phyloP scores from a whole-genome alignment of 2,113 vertebrate genomes.

The Sclerurus mexicanus region DNA sequence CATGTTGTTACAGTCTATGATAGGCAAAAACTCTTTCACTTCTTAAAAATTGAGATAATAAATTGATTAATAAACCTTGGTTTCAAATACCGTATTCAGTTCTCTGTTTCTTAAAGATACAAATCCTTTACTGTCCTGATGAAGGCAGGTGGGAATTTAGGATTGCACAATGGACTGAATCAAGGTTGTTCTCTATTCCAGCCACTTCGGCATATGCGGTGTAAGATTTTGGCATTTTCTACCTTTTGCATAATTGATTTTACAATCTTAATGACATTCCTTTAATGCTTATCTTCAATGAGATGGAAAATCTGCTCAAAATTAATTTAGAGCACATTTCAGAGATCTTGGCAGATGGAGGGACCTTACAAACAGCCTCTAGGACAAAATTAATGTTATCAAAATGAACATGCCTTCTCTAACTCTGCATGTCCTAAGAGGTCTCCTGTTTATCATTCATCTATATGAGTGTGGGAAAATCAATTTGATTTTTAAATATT shows the following conservation, averaged over 20 bases:
- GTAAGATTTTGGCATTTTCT: conserved; percentile 6
- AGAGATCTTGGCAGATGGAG: background rate
- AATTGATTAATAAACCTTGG: background rate
- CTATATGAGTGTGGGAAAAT: background rate
- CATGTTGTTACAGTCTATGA: background rate
- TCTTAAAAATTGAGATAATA: background rate
- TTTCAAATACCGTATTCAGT: background rate
- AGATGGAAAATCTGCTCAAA: conserved; percentile 22
- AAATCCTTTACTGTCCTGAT: background rate
- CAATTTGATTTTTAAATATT: background rate
- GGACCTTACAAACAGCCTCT: background rate
- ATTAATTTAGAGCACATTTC: conserved; percentile 18
- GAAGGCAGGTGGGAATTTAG: background rate
- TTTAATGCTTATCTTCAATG: conserved; percentile 14
- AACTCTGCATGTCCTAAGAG: background rate
- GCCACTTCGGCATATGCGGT: background rate
- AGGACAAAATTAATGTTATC: conserved; percentile 14
- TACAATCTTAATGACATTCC: background rate
- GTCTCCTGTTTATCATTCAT: background rate
- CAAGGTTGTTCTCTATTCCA: background rate
- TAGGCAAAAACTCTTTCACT: background rate
- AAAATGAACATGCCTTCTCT: background rate
- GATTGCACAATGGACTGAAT: background rate
- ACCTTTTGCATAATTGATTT: conserved; percentile 17
- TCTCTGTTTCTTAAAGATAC: background rate